These are phyloP conservation scores for Dendrocincla tyrannina DNA, from an alignment of 2,797 vertebrate species.

Conservation along the genomic window DNA sequence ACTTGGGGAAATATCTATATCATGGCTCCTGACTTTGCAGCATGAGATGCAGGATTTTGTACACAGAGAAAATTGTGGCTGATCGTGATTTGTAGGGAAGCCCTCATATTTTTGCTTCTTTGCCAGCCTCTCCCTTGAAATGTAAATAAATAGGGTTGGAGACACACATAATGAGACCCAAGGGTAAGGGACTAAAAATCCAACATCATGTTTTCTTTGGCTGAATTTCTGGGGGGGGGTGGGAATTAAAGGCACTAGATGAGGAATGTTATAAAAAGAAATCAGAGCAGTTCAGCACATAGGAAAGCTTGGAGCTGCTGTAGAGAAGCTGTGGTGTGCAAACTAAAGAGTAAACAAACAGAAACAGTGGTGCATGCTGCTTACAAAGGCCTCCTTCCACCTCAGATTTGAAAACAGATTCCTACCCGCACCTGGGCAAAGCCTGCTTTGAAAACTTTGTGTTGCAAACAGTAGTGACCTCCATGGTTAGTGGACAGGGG, in stretches of 20 bases:
- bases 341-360: constrained; percentile 2
- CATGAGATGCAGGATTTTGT: background rate
- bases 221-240: background rate
- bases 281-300: background rate
- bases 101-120: constrained; percentile 35
- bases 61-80: background rate
- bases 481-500: background rate
- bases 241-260: background rate
- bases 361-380: background rate
- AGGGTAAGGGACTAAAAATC: constrained; percentile 43
- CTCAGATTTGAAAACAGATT: background rate
- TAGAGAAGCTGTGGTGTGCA: background rate
- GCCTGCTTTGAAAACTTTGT: background rate
- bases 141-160: constrained; percentile 66
- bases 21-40: background rate
- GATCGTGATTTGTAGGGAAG: background rate
- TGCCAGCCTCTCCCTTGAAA: constrained; percentile 61
- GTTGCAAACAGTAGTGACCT: background rate
- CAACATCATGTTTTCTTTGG: constrained; percentile 31
- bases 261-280: constrained; percentile 8
- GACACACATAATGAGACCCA: constrained; percentile 57
- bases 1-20: background rate
- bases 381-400: background rate
- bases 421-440: background rate
- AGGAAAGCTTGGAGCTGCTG: background rate